Percentiles rank a stretch among this genome's conserved stretches.
Conservation (phyloP, 2,888 invertebrate genomes). For the Diabrotica balteata region DNA sequence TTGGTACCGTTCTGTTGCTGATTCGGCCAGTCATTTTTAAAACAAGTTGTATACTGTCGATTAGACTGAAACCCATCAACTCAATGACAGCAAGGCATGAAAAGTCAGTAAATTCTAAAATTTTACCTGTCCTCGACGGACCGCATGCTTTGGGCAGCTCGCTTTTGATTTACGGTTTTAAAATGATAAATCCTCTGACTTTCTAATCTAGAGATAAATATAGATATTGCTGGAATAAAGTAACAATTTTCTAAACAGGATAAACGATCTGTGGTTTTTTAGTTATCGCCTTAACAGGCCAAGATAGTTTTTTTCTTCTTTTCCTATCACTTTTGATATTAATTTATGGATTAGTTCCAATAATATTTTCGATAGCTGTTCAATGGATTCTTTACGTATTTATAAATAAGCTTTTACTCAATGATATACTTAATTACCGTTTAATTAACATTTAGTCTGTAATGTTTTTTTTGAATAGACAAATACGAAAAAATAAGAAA, state of each 20-base stretch:
- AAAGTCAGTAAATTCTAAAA: conserved; percentile 43
- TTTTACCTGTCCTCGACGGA: conserved; percentile 37
- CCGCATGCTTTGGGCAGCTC: conserved; percentile 18
- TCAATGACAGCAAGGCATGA: conserved; percentile 41
- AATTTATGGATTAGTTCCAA: conserved; percentile 2
- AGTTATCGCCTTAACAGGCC: conserved; percentile 1
- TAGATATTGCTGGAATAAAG: conserved; percentile 45
- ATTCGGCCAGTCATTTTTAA: conserved; percentile 25
- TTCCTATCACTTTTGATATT: conserved; percentile 5
- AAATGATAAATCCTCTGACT: conserved; percentile 48
- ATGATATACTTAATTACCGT: too few species aligned
- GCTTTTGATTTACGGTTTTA: conserved; percentile 44
- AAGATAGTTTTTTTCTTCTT: not conserved
- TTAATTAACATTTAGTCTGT: too few species aligned
- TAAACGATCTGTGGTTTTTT: conserved; percentile 11
- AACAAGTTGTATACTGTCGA: conserved; percentile 37
- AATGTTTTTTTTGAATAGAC: too few species aligned
- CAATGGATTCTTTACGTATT: too few species aligned
- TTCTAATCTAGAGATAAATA: conserved; percentile 48
- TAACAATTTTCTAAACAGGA: conserved; percentile 32
- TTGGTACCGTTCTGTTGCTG: conserved; percentile 9
- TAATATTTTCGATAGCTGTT: too few species aligned
- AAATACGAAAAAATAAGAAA: too few species aligned
- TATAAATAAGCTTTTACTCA: too few species aligned
- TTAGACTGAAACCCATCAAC: conserved; percentile 34